These are phyloP conservation scores for Spheniscus humboldti DNA, from an alignment of 2,797 vertebrate species.

Conservation along the genomic window DNA sequence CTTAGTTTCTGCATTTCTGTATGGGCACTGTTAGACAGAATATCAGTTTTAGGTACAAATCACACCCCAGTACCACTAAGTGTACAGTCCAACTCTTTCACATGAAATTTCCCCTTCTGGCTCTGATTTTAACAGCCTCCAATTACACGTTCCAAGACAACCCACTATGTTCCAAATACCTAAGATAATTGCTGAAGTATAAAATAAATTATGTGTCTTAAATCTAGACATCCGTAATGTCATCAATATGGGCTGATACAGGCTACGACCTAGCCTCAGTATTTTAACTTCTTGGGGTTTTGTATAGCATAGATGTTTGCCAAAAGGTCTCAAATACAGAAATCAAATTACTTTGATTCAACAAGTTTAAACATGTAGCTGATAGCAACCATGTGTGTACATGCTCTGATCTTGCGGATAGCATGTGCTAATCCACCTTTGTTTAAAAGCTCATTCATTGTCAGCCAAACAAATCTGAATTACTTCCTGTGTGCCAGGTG, in stretches of 20 bases:
- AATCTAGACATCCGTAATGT: neutral
- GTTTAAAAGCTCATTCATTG: neutral
- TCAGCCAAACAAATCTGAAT: neutral
- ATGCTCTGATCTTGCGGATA: neutral
- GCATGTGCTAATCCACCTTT: neutral
- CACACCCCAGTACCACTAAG: neutral
- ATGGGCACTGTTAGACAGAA: neutral
- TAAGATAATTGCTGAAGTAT: neutral
- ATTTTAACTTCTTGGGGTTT: neutral
- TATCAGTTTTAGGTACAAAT: neutral
- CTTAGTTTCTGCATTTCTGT: neutral
- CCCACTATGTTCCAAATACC: neutral
- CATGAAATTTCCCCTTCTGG: neutral
- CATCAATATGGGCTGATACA: neutral
- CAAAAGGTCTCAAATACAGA: neutral
- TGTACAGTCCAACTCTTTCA: neutral
- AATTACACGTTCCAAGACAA: neutral
- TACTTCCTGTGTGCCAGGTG: neutral
- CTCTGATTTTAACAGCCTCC: neutral
- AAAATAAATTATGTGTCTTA: neutral
- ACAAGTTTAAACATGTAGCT: neutral
- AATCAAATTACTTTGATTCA: neutral
- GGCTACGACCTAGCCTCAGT: rapidly evolving
- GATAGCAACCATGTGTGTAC: neutral
- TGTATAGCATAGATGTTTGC: neutral